Conservation (phyloP, 2,888 invertebrate species). For the Hoplodrina ambigua region DNA sequence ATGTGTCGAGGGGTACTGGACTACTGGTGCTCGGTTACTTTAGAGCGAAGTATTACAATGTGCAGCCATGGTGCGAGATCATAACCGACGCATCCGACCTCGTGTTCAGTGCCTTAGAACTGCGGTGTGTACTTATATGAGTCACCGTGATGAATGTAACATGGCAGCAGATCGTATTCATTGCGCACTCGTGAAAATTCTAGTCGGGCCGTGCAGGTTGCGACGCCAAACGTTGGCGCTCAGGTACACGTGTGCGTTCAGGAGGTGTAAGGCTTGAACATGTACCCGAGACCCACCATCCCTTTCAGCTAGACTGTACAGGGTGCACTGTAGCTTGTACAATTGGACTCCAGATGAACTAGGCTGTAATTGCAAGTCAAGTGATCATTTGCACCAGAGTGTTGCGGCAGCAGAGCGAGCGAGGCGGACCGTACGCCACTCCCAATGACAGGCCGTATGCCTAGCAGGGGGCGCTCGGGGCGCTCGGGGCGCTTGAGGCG, state of each 20-base stretch:
- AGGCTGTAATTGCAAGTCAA: conserved; percentile 32
- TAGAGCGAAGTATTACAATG: too few species aligned
- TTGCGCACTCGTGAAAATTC: too few species aligned
- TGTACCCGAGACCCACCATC: too few species aligned
- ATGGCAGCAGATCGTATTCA: too few species aligned
- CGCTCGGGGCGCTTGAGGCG: not conserved
- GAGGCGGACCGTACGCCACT: not conserved
- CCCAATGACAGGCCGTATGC: not conserved
- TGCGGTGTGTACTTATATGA: too few species aligned
- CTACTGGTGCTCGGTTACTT: not conserved
- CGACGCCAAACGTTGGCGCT: too few species aligned
- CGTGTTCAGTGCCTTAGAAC: not conserved
- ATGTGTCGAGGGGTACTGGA: not conserved
- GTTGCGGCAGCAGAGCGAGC: conserved; percentile 4
- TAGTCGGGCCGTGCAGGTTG: too few species aligned
- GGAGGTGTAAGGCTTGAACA: too few species aligned
- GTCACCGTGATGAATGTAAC: too few species aligned
- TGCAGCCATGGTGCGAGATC: not conserved
- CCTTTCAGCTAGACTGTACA: too few species aligned
- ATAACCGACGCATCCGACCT: not conserved
- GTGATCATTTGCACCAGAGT: not conserved
- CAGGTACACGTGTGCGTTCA: too few species aligned
- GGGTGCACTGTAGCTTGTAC: not conserved
- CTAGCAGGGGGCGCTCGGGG: not conserved
- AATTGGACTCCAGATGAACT: not conserved